phyloP scores from a whole-genome alignment of 2,888 invertebrate genomes.

The Rhamphomyia laevipes region DNA sequence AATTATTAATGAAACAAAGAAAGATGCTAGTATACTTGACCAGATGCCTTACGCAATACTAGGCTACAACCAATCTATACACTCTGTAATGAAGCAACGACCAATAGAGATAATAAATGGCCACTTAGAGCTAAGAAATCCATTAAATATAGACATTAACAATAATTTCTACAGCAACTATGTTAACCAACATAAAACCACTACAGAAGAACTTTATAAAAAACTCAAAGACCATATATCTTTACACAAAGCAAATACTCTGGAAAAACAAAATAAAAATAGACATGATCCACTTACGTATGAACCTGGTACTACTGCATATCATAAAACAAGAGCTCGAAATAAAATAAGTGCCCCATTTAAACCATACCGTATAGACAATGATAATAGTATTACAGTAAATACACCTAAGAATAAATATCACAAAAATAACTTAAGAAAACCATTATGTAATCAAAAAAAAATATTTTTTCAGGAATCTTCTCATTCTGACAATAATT shows the following conservation, averaged over 20 bases:
- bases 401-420: not conserved
- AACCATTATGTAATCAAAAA: not conserved
- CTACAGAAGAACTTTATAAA: too few relatives aligned
- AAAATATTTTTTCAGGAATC: not conserved
- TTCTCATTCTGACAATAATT: not conserved
- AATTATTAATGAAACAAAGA: not conserved
- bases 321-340: conserved; percentile 6
- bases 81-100: too few relatives aligned
- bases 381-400: conserved; percentile 4
- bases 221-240: too few relatives aligned
- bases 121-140: too few relatives aligned
- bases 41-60: too few relatives aligned
- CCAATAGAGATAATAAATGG: too few relatives aligned
- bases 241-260: not conserved
- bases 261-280: conserved; percentile 6
- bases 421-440: conserved; percentile 6
- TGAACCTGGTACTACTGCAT: conserved; percentile 1
- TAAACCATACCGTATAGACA: conserved; percentile 1
- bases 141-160: too few relatives aligned
- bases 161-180: too few relatives aligned
- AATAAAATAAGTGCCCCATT: conserved; percentile 5
- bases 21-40: not conserved
- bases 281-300: conserved; percentile 4
- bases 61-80: too few relatives aligned
- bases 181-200: too few relatives aligned